These are phyloP conservation scores for Mesochorus sp. DNA, from an alignment of 2,888 invertebrate species.

Conservation along the genomic window DNA sequence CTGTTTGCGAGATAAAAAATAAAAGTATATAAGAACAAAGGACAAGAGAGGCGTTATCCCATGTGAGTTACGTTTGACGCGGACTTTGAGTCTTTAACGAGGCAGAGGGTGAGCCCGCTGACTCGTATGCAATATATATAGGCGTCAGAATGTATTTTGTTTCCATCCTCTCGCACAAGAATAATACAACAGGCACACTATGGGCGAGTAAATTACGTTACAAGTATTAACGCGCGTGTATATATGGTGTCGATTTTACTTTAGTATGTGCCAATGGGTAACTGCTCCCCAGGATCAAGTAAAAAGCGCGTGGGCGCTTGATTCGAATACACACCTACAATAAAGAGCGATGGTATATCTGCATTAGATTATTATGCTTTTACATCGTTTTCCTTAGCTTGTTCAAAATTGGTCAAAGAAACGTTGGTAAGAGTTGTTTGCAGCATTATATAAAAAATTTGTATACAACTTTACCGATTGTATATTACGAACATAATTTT, in stretches of 20 bases:
- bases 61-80: conserved; percentile 60
- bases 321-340: no score
- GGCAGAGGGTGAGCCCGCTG: conserved; percentile 50
- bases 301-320: no score
- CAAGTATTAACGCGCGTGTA: background rate
- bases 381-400: no score
- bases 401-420: no score
- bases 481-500: no score
- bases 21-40: conserved; percentile 1
- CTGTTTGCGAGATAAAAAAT: no score
- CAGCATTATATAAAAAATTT: no score
- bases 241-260: background rate
- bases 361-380: no score
- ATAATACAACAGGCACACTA: background rate
- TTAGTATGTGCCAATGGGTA: background rate
- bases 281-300: background rate
- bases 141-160: conserved; percentile 42
- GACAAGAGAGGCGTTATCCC: conserved; percentile 48
- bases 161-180: background rate
- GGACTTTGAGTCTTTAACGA: conserved; percentile 63
- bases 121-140: conserved; percentile 63
- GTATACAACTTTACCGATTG: no score
- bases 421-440: no score
- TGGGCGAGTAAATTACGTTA: background rate
- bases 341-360: no score